These are phyloP conservation scores for Leptobrachium leishanense DNA, from an alignment of 2,113 vertebrate species.

Conservation along the genomic window DNA sequence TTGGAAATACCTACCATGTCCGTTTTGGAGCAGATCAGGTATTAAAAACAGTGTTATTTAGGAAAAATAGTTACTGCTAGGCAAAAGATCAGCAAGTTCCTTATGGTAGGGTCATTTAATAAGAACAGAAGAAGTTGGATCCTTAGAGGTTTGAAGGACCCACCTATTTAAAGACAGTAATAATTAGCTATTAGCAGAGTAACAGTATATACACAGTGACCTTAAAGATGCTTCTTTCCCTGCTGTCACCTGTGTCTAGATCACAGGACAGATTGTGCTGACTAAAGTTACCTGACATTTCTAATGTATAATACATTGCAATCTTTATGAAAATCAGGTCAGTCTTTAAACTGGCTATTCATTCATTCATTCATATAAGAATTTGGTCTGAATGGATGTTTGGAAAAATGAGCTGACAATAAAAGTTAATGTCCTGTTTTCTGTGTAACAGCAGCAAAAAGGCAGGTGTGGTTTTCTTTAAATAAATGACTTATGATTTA, in stretches of 20 bases:
- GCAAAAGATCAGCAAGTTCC: constrained; percentile 73
- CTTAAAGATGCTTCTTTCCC: constrained; percentile 79
- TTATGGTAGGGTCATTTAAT: constrained; percentile 70
- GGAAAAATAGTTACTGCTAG: constrained; percentile 69
- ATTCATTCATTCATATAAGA: constrained; percentile 22
- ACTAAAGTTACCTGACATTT: constrained; percentile 85
- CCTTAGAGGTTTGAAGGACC: constrained; percentile 63
- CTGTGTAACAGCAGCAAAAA: background rate
- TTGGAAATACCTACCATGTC: no score
- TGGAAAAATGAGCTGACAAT: constrained; percentile 4
- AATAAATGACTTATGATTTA: no score
- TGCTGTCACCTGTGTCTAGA: constrained; percentile 71
- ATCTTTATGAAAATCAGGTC: constrained; percentile 52
- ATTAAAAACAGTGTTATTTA: background rate
- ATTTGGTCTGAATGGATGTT: background rate
- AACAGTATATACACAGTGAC: constrained; percentile 85
- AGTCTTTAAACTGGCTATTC: constrained; percentile 40
- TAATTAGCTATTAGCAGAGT: constrained; percentile 79
- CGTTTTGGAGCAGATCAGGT: background rate
- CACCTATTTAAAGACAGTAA: constrained; percentile 61
- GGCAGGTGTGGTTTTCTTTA: background rate
- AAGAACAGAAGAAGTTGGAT: constrained; percentile 63
- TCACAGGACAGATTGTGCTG: constrained; percentile 72
- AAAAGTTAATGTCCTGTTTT: background rate
- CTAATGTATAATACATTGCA: constrained; percentile 68